Evolutionary conservation across 2,797 vertebrate genomes (phyloP).

Genomic region (Aplochiton taeniatus): DNA sequence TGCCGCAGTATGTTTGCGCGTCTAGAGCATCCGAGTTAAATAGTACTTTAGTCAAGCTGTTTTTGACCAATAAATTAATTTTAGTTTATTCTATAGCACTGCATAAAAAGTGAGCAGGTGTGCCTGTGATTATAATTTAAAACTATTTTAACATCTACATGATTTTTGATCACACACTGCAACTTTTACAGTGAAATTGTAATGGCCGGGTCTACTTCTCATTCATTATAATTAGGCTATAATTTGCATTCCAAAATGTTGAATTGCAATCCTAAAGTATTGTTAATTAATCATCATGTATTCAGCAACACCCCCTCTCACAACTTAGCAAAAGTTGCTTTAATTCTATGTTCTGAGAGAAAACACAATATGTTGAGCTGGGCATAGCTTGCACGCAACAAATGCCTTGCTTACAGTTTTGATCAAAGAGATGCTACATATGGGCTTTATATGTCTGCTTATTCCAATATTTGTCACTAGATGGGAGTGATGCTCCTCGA

Average conservation of each 20-base stretch:
- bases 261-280: too few species aligned
- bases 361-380: too few species aligned
- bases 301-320: too few species aligned
- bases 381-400: too few species aligned
- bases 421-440: too few species aligned
- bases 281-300: too few species aligned
- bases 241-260: not conserved
- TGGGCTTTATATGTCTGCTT: too few species aligned
- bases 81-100: not conserved
- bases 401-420: too few species aligned
- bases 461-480: not conserved
- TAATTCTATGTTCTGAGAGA: too few species aligned
- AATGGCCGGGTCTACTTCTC: conserved; percentile 72
- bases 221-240: conserved; percentile 56
- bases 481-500: not conserved
- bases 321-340: too few species aligned
- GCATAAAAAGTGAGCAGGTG: not conserved
- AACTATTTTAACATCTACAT: not conserved
- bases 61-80: too few species aligned
- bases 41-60: conserved; percentile 30
- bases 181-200: conserved; percentile 30
- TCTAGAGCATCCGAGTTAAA: conserved; percentile 54
- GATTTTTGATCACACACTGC: not conserved
- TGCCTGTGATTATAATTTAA: not conserved
- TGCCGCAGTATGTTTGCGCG: conserved; percentile 76